Evolutionary conservation across 1,140 invertebrate species (phyloP).

Genomic region (Trachelipus rathkii): DNA sequence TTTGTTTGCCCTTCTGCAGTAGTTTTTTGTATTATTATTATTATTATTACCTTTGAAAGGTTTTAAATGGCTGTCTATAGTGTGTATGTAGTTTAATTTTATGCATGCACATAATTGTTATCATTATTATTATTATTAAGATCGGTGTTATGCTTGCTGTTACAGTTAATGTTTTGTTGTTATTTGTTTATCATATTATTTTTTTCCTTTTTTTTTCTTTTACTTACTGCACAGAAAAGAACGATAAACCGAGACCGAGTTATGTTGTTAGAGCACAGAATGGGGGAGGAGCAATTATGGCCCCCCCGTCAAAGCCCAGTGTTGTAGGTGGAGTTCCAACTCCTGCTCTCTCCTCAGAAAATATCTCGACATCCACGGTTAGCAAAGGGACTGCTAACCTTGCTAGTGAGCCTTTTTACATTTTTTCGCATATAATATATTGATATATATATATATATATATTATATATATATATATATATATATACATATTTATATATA

Average conservation of each 20-base stretch:
- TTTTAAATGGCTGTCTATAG: too few species aligned
- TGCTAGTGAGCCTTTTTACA: constrained; percentile 27
- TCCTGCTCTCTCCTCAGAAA: constrained; percentile 35
- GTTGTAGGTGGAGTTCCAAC: constrained; percentile 16
- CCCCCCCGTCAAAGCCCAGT: neutral
- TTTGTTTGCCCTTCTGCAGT: too few species aligned
- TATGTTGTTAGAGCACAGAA: constrained; percentile 37
- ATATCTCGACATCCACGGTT: constrained; percentile 38
- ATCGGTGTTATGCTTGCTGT: neutral
- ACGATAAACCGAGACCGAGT: constrained; percentile 29
- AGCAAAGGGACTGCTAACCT: constrained; percentile 34
- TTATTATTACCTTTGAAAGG: too few species aligned
- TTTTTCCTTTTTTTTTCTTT: neutral
- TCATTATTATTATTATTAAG: neutral
- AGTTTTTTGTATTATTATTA: too few species aligned
- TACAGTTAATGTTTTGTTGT: neutral
- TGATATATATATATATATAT: too few species aligned
- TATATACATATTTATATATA: too few species aligned
- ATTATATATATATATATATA: too few species aligned
- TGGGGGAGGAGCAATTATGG: constrained; percentile 23
- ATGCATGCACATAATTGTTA: too few species aligned
- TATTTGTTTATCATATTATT: neutral
- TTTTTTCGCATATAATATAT: too few species aligned
- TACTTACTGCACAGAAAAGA: neutral
- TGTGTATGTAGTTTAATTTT: too few species aligned